Conservation (phyloP, 2,797 vertebrate genomes). For the Ceryle rudis region DNA sequence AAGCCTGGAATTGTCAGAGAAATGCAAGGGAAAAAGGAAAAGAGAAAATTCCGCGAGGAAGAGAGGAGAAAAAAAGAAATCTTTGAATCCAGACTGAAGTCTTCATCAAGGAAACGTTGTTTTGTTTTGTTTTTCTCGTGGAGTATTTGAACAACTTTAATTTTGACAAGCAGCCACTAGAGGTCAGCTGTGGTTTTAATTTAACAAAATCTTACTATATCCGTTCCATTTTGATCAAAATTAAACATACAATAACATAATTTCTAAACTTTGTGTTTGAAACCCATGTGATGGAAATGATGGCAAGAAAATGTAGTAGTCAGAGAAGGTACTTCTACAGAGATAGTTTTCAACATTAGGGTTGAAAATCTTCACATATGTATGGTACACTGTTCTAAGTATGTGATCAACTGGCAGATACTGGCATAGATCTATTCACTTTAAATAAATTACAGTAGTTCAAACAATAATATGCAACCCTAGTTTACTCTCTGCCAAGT, state of each 20-base stretch:
- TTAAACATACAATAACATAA: not conserved
- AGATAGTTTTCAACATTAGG: not conserved
- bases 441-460: not conserved
- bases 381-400: not conserved
- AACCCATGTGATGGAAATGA: not conserved
- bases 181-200: conserved; percentile 63
- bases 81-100: not conserved
- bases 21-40: not conserved
- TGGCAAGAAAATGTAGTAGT: not conserved
- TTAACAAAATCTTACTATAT: not conserved
- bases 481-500: not conserved
- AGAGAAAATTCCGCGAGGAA: not conserved
- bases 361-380: not conserved
- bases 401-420: not conserved
- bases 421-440: not conserved
- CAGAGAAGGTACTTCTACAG: fast-evolving
- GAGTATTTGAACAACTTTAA: not conserved
- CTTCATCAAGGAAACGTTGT: not conserved
- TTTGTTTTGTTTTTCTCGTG: not conserved
- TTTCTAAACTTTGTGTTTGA: not conserved
- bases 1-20: not conserved
- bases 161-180: conserved; percentile 67
- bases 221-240: not conserved
- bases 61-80: not conserved
- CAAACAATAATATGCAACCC: not conserved